Percentiles rank a stretch among this genome's conserved stretches.
phyloP scores from a whole-genome alignment of 2,888 invertebrate genomes.

The Tachina grossa region DNA sequence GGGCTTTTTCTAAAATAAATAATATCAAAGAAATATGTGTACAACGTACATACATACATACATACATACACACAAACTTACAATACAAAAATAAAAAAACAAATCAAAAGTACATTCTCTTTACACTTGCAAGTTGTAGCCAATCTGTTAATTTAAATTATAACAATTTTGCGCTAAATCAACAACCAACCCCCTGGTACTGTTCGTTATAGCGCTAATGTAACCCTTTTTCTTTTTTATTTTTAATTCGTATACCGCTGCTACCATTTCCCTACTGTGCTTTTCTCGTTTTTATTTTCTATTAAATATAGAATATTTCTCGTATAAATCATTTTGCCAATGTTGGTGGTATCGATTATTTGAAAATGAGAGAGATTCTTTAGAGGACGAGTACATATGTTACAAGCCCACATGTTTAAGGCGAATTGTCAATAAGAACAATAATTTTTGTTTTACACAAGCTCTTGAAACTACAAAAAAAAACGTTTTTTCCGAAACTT shows the following conservation, averaged over 20 bases:
- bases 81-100: conserved; percentile 21
- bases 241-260: neutral
- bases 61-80: too few relatives aligned
- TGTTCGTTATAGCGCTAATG: neutral
- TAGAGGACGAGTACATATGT: conserved; percentile 59
- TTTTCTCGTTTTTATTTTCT: conserved; percentile 33
- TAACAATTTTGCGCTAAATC: conserved; percentile 52
- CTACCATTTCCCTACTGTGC: conserved; percentile 18
- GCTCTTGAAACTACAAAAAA: conserved; percentile 44
- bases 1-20: neutral
- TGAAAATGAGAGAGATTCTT: conserved; percentile 51
- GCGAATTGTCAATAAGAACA: conserved; percentile 70
- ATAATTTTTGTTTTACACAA: conserved; percentile 65
- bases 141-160: conserved; percentile 69
- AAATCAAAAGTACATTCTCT: conserved; percentile 60
- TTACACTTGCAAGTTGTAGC: conserved; percentile 56
- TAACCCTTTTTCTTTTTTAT: conserved; percentile 57
- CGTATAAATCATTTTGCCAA: conserved; percentile 62
- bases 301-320: conserved; percentile 58
- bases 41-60: too few relatives aligned
- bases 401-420: conserved; percentile 74
- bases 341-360: conserved; percentile 42
- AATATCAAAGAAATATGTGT: conserved; percentile 1
- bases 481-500: neutral
- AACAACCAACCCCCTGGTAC: conserved; percentile 19